phyloP scores from a whole-genome alignment of 2,888 invertebrate species.

The Gisinianus flammeolus region DNA sequence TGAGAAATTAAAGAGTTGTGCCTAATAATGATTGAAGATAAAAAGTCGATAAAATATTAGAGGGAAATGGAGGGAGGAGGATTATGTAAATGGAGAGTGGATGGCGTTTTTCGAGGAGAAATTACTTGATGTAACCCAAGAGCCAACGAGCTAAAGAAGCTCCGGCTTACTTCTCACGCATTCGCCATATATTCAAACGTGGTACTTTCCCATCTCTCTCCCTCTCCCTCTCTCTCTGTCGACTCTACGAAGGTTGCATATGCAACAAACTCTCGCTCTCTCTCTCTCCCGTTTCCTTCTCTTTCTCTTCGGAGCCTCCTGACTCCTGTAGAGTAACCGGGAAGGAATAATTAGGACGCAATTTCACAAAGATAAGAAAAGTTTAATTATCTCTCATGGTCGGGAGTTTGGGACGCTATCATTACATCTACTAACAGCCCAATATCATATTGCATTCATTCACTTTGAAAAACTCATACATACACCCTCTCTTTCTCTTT shows the following conservation, averaged over 20 bases:
- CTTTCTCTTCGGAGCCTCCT: too few relatives aligned
- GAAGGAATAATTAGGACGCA: conserved; percentile 57
- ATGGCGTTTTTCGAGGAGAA: conserved; percentile 3
- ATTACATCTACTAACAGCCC: conserved; percentile 33
- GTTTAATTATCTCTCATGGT: conserved; percentile 52
- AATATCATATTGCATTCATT: conserved; percentile 11
- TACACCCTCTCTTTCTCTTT: too few relatives aligned
- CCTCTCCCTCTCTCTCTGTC: background rate
- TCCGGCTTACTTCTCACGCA: conserved; percentile 20
- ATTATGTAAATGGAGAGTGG: conserved; percentile 30
- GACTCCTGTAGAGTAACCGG: too few relatives aligned
- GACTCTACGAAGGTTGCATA: background rate
- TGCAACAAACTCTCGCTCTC: background rate
- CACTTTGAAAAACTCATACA: too few relatives aligned
- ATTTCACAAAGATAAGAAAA: conserved; percentile 58
- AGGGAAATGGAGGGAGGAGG: conserved; percentile 13
- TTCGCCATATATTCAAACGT: conserved; percentile 24
- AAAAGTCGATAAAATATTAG: conserved; percentile 38
- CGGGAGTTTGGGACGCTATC: conserved; percentile 28
- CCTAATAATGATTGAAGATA: conserved; percentile 35
- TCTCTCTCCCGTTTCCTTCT: too few relatives aligned
- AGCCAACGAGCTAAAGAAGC: background rate
- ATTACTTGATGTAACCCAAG: conserved; percentile 6
- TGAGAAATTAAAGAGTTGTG: conserved; percentile 7
- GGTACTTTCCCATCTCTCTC: conserved; percentile 8